Evolutionary conservation across 2,797 vertebrate genomes (phyloP), one percentile per base, ranked within the genome.

Genomic region (Pipistrellus pipistrellus): DNA sequence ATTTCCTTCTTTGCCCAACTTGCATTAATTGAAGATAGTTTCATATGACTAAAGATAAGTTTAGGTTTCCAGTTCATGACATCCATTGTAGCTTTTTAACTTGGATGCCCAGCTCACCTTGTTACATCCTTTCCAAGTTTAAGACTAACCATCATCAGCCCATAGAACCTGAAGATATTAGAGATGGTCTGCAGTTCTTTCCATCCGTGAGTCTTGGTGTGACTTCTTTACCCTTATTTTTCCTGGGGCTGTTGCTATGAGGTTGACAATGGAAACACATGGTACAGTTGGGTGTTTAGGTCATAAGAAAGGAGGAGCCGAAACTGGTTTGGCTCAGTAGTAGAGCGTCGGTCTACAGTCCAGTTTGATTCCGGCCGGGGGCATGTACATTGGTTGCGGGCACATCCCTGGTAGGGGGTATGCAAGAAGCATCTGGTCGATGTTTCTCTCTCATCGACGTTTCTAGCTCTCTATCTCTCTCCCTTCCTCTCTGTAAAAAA

Each of bases 41-140:
- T 90, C 27, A 23, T 73, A 62, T 76, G 44, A 83, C 44, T 75
- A 69, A 83, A 84, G 35, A n/a, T 75, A 87, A 15, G 23, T 92
- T 57, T 71, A 85, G 18, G 20, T 84, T 93, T 86, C 48, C 12
- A 78, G 48, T 88, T 96, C n/a, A 80, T 89, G 44, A 87, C 32
- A 66, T 77, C 30, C 6, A 68, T 27, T 78, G 20, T 41, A 75
- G 14, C 53, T 72, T 71, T 73, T 95, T 66, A 88, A 41, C 46
- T 73, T 88, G 41, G 38, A 69, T 76, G 35, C 51, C 30, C 30
- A 77, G 27, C 23, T 90, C 17, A 0, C 85, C 64, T 35, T 78
- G 8, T 87, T 93, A 75, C 17, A 81, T 57, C 8, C 38, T 81
- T 93, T 38, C 55, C 32, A 68, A 32, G 6, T 84, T 59, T 59